These are phyloP conservation scores for Condylostylus longicornis DNA, from an alignment of 1,140 invertebrate genomes.

Conservation along the genomic window DNA sequence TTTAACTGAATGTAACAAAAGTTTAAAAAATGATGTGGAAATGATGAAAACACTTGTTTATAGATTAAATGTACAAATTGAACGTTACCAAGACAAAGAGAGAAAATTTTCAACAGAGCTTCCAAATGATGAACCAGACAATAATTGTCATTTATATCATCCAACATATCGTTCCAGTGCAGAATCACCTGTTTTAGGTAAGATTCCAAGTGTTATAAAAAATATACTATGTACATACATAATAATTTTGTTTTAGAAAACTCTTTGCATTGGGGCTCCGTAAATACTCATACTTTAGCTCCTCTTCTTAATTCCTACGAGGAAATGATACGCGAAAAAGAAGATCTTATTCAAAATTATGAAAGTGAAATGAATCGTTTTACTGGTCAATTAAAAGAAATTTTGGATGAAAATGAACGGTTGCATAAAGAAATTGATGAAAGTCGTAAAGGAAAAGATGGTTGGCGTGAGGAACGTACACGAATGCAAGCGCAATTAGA, in stretches of 20 bases:
- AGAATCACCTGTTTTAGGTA: no score
- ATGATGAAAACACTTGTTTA: conserved; percentile 52
- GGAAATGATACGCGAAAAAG: conserved; percentile 47
- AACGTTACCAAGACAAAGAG: conserved; percentile 48
- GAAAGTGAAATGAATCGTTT: conserved; percentile 44
- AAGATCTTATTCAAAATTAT: conserved; percentile 44
- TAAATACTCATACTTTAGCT: conserved; percentile 38
- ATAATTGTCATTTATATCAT: conserved; percentile 2
- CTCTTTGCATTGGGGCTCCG: conserved; percentile 40
- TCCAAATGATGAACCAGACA: not conserved
- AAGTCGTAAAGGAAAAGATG: conserved; percentile 36
- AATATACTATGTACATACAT: no score
- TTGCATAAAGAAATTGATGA: conserved; percentile 40
- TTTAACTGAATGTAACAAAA: conserved; percentile 34
- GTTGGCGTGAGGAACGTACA: conserved; percentile 26
- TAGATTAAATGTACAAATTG: conserved; percentile 48
- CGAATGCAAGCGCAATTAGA: conserved; percentile 26
- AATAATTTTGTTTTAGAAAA: conserved; percentile 1
- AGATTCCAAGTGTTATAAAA: no score
- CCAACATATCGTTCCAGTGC: conserved; percentile 13
- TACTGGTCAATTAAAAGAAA: conserved; percentile 41
- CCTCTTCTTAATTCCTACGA: conserved; percentile 52
- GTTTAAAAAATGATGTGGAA: conserved; percentile 40
- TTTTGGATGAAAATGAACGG: conserved; percentile 45
- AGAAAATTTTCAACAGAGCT: conserved; percentile 13